These are phyloP conservation scores for Channa argus DNA, from an alignment of 2,113 vertebrate species.

Conservation along the genomic window DNA sequence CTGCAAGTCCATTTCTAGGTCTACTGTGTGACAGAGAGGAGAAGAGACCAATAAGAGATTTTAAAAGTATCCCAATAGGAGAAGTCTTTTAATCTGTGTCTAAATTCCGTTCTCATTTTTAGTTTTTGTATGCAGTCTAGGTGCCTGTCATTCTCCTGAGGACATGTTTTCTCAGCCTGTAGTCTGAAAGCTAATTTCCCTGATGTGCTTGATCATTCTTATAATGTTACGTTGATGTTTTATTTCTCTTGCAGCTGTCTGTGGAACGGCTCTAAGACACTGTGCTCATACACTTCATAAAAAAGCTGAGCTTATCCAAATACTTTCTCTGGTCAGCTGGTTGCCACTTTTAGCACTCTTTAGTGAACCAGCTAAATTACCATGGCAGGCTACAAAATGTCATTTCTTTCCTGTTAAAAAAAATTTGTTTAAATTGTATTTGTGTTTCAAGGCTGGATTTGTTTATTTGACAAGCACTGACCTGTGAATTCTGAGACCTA, in stretches of 20 bases:
- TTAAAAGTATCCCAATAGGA: background rate
- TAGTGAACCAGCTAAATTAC: conserved; percentile 51
- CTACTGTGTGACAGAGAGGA: background rate
- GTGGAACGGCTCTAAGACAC: background rate
- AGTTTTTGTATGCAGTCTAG: background rate
- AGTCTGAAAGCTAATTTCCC: conserved; percentile 17
- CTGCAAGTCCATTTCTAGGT: conserved; percentile 1
- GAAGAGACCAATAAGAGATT: background rate
- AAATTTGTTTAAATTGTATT: conserved; percentile 18
- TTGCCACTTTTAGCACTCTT: conserved; percentile 48
- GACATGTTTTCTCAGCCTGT: conserved; percentile 4
- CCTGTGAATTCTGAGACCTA: background rate
- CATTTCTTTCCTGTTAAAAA: conserved; percentile 33
- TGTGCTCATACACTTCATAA: conserved; percentile 3
- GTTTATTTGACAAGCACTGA: conserved; percentile 21
- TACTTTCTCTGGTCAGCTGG: conserved; percentile 18
- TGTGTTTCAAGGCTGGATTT: conserved; percentile 11
- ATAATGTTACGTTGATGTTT: conserved; percentile 20
- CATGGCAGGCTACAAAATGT: conserved; percentile 46
- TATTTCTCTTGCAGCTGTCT: conserved; percentile 20
- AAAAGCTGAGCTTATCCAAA: conserved; percentile 6
- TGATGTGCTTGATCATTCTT: conserved; percentile 31
- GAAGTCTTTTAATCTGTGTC: background rate
- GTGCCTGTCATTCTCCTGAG: conserved; percentile 8
- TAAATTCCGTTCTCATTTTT: background rate